Base-by-base conservation (phyloP, 2,888 invertebrate species). In the Muschampia plurimacula region DNA sequence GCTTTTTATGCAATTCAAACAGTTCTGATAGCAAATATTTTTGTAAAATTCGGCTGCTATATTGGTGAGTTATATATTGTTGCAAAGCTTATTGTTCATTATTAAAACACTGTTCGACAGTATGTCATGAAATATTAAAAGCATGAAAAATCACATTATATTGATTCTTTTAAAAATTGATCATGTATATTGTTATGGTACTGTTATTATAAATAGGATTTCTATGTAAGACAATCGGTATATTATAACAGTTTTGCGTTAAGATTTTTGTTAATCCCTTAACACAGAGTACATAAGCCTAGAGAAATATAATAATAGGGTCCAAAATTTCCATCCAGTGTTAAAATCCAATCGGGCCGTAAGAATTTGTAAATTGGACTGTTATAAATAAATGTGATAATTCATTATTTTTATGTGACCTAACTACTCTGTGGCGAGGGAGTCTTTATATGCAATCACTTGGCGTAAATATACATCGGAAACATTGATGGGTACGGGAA, bases 401-500 rank as follows among this genome's bases (percentile, higher is more conserved):
- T 83, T 87, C 84, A 84, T 77, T 74, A 85, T 90, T 88, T 87
- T 89, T 88, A 89, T 84, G 83, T 82, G 82, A 86, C 75, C 78
- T 79, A 84, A 78, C 88, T 89, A 85, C 90, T 92, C 91, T 92
- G 92, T 91, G 92, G 84, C 84, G 84, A 78, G 83, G 86, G 86
- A 83, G 82, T 80, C 69, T 72, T 44, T 67, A 46, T 71, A 71
- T 71, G 74, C 77, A 77, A 83, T 87, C 88, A 88, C 85, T 85
- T 83, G 79, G 84, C 86, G 82, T 81, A 74, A 62, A 81, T 82
- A 82, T 81, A 74, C 79, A 77, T 76, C 80, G 84, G 89, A 80
- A 93, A 93, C 93, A 91, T 89, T 86, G 93, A 91, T 89, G 87
- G 80, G 93, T 94, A 94, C 93, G 93, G 94, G 93, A 92, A 88